Evolutionary conservation across 2,113 vertebrate genomes (phyloP).

Genomic region (Scopus umbretta): DNA sequence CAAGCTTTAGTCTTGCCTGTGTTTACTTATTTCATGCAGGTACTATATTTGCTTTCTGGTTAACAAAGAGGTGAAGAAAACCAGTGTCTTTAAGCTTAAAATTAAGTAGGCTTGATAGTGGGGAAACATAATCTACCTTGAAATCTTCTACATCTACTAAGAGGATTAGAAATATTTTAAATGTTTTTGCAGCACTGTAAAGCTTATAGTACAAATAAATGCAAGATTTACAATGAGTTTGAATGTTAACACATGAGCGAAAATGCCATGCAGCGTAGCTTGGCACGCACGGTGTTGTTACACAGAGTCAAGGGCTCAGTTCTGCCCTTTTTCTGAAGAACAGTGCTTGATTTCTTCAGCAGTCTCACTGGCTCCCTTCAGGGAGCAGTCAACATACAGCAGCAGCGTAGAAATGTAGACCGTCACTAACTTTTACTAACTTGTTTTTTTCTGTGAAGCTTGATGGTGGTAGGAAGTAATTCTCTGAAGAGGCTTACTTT

Average conservation of each 20-base stretch:
- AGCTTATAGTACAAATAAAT: background rate
- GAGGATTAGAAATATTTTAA: constrained; percentile 51
- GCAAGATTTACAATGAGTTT: background rate
- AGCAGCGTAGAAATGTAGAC: background rate
- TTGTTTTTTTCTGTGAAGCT: background rate
- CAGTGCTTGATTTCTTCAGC: background rate
- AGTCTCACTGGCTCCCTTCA: background rate
- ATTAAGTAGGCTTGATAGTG: background rate
- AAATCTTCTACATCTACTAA: constrained; percentile 20
- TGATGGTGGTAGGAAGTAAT: background rate
- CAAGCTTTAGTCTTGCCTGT: background rate
- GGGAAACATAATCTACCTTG: constrained; percentile 11
- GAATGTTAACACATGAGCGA: background rate
- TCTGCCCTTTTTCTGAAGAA: background rate
- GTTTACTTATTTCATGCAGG: background rate
- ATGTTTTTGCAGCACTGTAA: constrained; percentile 9
- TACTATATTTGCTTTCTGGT: background rate
- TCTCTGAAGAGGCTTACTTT: background rate
- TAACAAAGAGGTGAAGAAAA: background rate
- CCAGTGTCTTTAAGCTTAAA: background rate
- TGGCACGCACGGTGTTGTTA: background rate
- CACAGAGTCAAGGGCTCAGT: background rate
- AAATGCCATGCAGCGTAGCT: background rate
- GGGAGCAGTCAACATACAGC: background rate
- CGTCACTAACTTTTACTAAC: background rate